These are phyloP conservation scores for Bacillus rossius DNA, from an alignment of 1,140 invertebrate species.

Conservation along the genomic window DNA sequence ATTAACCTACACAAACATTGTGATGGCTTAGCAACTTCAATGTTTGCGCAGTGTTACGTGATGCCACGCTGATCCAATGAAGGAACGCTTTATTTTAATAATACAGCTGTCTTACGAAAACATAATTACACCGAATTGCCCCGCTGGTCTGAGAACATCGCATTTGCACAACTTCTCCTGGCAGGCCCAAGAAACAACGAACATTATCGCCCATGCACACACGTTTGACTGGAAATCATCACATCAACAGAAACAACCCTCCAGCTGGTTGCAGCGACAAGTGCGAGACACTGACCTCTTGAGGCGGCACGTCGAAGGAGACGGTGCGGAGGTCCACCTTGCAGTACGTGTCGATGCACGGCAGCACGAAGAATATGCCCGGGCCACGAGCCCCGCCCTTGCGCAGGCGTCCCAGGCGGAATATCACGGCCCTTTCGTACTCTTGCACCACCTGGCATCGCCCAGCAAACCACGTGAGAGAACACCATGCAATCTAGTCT, in stretches of 20 bases:
- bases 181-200: not conserved
- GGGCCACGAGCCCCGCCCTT: constrained; percentile 68
- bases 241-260: not conserved
- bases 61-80: too few relatives aligned
- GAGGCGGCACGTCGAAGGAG: constrained; percentile 76
- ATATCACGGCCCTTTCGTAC: constrained; percentile 73
- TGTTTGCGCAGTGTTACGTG: too few relatives aligned
- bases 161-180: not conserved
- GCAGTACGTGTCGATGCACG: constrained; percentile 86
- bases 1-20: too few relatives aligned
- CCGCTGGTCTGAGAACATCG: not conserved
- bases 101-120: not conserved
- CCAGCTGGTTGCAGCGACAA: too few relatives aligned
- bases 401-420: constrained; percentile 62
- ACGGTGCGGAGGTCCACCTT: constrained; percentile 82
- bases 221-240: too few relatives aligned
- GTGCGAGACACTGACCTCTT: constrained; percentile 52
- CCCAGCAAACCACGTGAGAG: not conserved
- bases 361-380: constrained; percentile 72
- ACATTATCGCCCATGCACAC: too few relatives aligned
- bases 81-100: not conserved
- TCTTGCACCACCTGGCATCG: constrained; percentile 61
- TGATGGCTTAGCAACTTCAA: too few relatives aligned
- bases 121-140: not conserved
- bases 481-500: not conserved